These are phyloP conservation scores for Deroplatys truncata DNA, from an alignment of 2,888 invertebrate species.

Conservation along the genomic window DNA sequence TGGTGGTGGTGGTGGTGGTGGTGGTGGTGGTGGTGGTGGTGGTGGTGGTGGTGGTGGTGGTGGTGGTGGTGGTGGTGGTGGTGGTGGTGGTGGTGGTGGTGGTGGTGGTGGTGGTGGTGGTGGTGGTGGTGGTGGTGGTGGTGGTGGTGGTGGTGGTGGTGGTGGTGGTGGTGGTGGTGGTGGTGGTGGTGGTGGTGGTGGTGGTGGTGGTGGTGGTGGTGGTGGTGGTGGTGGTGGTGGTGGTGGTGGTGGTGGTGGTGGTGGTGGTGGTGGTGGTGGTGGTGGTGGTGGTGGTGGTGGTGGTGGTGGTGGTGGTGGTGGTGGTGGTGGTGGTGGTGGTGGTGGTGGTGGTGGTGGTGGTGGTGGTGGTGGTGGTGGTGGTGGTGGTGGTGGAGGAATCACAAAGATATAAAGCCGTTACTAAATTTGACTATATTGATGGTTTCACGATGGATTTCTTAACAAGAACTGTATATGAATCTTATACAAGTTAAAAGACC, in stretches of 20 bases:
- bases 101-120: background rate
- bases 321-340: background rate
- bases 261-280: background rate
- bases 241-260: background rate
- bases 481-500: too few species aligned
- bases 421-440: background rate
- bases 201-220: background rate
- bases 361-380: background rate
- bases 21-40: slow-evolving; percentile 19
- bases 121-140: background rate
- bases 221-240: background rate
- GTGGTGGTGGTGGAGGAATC: background rate
- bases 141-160: background rate
- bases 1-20: background rate
- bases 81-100: slow-evolving; percentile 20
- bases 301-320: background rate
- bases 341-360: background rate
- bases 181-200: too few species aligned
- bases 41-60: slow-evolving; percentile 24
- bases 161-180: background rate
- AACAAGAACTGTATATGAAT: too few species aligned
- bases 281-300: background rate
- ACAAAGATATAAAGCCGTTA: too few species aligned
- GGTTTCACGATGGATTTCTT: too few species aligned
- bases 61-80: background rate